A percentile compares a stretch with the other conserved stretches of the same genome.
These are phyloP conservation scores for Tipula helvola DNA, from an alignment of 2,888 invertebrate species.

Conservation along the genomic window DNA sequence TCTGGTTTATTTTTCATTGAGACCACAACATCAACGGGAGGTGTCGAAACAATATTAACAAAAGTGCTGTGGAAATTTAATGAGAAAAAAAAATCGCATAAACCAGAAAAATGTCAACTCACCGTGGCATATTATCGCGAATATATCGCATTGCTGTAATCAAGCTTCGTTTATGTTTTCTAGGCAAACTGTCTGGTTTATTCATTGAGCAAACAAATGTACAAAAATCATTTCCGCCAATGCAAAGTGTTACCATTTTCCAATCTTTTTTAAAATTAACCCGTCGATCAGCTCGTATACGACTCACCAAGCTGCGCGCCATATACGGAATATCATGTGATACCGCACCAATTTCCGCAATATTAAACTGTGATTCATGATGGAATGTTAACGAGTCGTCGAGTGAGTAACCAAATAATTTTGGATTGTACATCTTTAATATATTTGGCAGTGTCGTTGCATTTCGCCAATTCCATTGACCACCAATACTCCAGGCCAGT, in stretches of 20 bases:
- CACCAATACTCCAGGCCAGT: constrained; percentile 32
- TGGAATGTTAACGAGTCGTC: constrained; percentile 32
- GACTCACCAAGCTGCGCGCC: constrained; percentile 37
- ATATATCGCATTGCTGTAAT: constrained; percentile 35
- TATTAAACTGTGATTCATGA: constrained; percentile 38
- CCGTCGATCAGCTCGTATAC: constrained; percentile 37
- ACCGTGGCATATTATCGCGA: constrained; percentile 40
- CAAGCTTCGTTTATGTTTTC: constrained; percentile 35
- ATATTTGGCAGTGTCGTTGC: constrained; percentile 40
- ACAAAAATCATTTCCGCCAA: constrained; percentile 44
- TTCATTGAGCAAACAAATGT: constrained; percentile 35
- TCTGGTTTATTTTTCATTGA: constrained; percentile 18
- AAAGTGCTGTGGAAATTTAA: constrained; percentile 32
- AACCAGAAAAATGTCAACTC: constrained; percentile 33
- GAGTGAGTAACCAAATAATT: constrained; percentile 39
- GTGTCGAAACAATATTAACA: constrained; percentile 38
- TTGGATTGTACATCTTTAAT: constrained; percentile 43
- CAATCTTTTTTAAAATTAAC: constrained; percentile 39
- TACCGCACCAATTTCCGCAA: constrained; percentile 40
- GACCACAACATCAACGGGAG: constrained; percentile 22
- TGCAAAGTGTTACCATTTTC: constrained; percentile 53
- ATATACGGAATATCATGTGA: constrained; percentile 40
- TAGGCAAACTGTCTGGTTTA: constrained; percentile 28
- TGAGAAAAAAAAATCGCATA: neutral
- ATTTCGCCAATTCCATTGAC: constrained; percentile 37